Evolutionary conservation across 2,888 invertebrate genomes (phyloP).

Genomic region (Drosophila seclusa): DNA sequence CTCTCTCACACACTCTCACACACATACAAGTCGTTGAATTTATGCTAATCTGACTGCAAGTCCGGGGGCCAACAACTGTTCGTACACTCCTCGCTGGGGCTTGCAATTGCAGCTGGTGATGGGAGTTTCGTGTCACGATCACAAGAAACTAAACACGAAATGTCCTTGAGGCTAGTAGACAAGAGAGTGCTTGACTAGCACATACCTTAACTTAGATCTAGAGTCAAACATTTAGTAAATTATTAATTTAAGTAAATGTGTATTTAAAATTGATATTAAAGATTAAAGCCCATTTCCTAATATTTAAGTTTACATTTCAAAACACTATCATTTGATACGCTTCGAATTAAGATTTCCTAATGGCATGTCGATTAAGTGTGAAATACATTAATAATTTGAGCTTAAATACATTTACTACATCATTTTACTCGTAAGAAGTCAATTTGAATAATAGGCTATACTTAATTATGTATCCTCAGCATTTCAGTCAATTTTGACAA

Average conservation of each 20-base stretch:
- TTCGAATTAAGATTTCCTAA: background rate
- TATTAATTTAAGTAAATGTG: background rate
- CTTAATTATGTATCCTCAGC: background rate
- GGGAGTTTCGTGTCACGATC: conserved; percentile 41
- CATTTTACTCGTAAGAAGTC: background rate
- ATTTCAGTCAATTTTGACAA: background rate
- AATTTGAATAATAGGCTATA: background rate
- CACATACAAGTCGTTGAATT: conserved; percentile 70
- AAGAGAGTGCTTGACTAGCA: background rate
- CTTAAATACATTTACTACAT: background rate
- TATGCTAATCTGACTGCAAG: conserved; percentile 71
- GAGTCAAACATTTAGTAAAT: accelerated
- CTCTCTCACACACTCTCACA: conserved; percentile 6
- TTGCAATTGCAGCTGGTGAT: conserved; percentile 19
- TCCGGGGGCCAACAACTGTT: conserved; percentile 62
- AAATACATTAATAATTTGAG: background rate
- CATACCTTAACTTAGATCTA: background rate
- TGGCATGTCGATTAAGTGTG: background rate
- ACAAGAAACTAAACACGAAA: background rate
- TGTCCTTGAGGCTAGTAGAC: background rate
- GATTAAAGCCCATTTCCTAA: accelerated
- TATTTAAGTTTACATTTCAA: background rate
- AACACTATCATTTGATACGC: background rate
- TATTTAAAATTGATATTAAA: background rate
- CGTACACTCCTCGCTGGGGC: conserved; percentile 55